phyloP scores from a whole-genome alignment of 2,113 vertebrate species.

The Trachemys scripta region DNA sequence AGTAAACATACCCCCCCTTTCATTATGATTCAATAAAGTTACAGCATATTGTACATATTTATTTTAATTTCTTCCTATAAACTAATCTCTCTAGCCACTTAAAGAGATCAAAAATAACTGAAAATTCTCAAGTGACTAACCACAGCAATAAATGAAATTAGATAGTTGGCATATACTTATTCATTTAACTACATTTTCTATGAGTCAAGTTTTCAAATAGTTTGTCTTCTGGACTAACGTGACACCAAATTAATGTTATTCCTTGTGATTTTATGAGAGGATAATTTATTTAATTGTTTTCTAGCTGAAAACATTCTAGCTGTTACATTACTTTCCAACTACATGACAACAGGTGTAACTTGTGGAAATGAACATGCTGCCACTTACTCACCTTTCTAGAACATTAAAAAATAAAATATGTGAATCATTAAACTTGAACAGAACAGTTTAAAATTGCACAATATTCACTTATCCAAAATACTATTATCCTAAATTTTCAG shows the following conservation, averaged over 20 bases:
- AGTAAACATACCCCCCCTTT: not conserved
- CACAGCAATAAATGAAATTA: not conserved
- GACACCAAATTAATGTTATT: not conserved
- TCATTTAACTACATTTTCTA: not conserved
- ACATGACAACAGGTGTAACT: not conserved
- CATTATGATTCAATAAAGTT: not conserved
- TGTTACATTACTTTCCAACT: not conserved
- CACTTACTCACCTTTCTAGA: not conserved
- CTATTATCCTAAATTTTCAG: not conserved
- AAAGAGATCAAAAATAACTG: not conserved
- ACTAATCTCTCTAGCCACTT: not conserved
- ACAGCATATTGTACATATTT: not conserved
- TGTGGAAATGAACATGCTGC: not conserved
- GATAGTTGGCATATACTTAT: not conserved
- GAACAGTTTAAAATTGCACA: not conserved
- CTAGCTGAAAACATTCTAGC: not conserved
- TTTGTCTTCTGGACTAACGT: not conserved
- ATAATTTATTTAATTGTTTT: not conserved
- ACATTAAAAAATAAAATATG: not conserved
- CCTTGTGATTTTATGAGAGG: not conserved
- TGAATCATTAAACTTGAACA: not conserved
- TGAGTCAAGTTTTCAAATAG: not conserved
- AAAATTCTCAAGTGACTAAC: not conserved
- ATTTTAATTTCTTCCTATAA: not conserved
- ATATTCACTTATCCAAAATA: not conserved